Conservation (phyloP, 1,140 invertebrate genomes). For the Heliconius melpomene region DNA sequence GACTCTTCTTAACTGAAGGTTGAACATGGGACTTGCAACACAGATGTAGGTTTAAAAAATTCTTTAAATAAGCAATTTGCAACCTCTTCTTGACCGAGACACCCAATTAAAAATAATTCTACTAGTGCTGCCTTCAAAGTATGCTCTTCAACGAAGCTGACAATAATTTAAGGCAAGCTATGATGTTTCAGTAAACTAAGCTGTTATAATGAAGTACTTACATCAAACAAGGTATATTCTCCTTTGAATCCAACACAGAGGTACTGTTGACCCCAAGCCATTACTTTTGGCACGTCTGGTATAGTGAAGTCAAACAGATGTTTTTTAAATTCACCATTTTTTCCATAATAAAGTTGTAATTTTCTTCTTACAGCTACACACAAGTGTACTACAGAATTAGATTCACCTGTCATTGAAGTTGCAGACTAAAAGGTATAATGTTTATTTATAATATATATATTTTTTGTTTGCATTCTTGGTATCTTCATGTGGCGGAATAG, state of each 20-base stretch:
- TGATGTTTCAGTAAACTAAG: too few species aligned
- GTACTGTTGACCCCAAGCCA: conserved; percentile 93
- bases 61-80: too few species aligned
- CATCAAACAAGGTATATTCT: conserved; percentile 90
- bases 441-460: not conserved
- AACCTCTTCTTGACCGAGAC: too few species aligned
- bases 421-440: conserved; percentile 56
- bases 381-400: conserved; percentile 88
- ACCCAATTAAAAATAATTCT: too few species aligned
- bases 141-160: too few species aligned
- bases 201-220: conserved; percentile 68
- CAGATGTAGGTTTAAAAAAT: too few species aligned
- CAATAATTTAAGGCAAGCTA: too few species aligned
- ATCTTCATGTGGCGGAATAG: too few species aligned
- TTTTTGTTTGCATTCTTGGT: too few species aligned
- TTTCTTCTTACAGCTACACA: conserved; percentile 94
- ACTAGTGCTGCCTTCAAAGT: too few species aligned
- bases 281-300: conserved; percentile 90
- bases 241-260: conserved; percentile 92
- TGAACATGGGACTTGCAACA: too few species aligned
- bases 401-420: conserved; percentile 82
- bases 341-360: conserved; percentile 95
- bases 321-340: conserved; percentile 90
- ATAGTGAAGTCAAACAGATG: conserved; percentile 89
- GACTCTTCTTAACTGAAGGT: too few species aligned